phyloP scores from a whole-genome alignment of 1,140 invertebrate species.

The Sinella curviseta region DNA sequence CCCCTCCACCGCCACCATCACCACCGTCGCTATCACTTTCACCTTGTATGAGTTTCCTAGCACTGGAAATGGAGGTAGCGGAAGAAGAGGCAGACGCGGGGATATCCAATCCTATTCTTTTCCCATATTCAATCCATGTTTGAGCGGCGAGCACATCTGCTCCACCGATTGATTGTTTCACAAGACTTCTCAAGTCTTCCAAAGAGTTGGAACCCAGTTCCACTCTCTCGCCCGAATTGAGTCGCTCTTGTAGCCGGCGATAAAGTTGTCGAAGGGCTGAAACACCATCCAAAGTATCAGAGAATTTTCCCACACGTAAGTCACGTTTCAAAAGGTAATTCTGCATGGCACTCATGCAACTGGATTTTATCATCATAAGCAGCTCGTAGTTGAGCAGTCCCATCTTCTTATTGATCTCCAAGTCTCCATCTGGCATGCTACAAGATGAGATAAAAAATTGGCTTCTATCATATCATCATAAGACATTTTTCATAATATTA shows the following conservation, averaged over 20 bases:
- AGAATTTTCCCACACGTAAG: slow-evolving; percentile 41
- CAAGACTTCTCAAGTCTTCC: neutral
- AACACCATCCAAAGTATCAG: slow-evolving; percentile 33
- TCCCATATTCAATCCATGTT: slow-evolving; percentile 15
- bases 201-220: slow-evolving; percentile 12
- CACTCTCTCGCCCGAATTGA: slow-evolving; percentile 31
- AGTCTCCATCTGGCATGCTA: slow-evolving; percentile 43
- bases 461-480: neutral
- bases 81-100: neutral
- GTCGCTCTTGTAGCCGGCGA: slow-evolving; percentile 27
- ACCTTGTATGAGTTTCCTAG: neutral
- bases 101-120: neutral
- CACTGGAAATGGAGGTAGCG: neutral
- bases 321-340: slow-evolving; percentile 44
- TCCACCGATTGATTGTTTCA: neutral
- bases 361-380: slow-evolving; percentile 37
- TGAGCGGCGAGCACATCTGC: neutral
- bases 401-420: slow-evolving; percentile 36
- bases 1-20: neutral
- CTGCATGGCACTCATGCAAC: slow-evolving; percentile 38
- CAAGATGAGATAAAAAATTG: neutral
- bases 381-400: slow-evolving; percentile 35
- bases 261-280: slow-evolving; percentile 36
- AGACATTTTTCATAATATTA: slow-evolving; percentile 1
- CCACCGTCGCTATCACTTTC: neutral